Evolutionary conservation across 2,113 vertebrate species (phyloP), one percentile per base, ranked within the genome.

Genomic region (Cheilinus undulatus): DNA sequence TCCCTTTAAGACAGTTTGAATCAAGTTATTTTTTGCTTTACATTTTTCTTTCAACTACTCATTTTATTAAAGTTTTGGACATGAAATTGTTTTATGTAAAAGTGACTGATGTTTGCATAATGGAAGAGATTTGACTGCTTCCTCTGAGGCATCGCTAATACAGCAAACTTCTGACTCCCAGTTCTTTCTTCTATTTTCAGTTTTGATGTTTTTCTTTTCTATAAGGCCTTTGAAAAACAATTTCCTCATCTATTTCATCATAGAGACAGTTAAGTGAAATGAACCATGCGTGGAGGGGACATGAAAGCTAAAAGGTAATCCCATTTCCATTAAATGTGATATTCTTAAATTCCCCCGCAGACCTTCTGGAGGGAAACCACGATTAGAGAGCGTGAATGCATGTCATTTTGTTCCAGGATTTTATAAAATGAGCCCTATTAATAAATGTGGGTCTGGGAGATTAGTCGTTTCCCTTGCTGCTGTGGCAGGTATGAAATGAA

Each of bases 281-380:
- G 56, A 85, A 57, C 28, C 65, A 7, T 78, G 78, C 50, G 36
- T 27, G 19, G 56, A 78, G 77, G 78, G 38, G 84, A 84, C 75
- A 73, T 83, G 80, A 88, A 86, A 84, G 85, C 76, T 83, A 74
- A 84, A 90, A 89, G 84, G 85, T 88, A 84, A 85, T 91, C 82
- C 69, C 68, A 86, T 89, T 86, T 76, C 74, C 75, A 89, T 90
- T 91, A 85, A 90, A 86, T 81, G 73, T 66, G 74, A 84, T 88
- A 81, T 82, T 80, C 66, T 67, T 66, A 82, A 86, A 89, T 88
- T 90, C 72, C 85, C 79, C 78, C 60, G 53, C 72, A 76, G 83
- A 58, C 83, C 72, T 86, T 77, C 80, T 46, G 28, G 82, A n/a
- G 71, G 49, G 66, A 77, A 70, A 56, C 67, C 74, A 50, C 62